Evolutionary conservation across 2,113 vertebrate genomes (phyloP), one percentile per base, ranked within the genome.

Genomic region (Hippoglossus stenolepis): DNA sequence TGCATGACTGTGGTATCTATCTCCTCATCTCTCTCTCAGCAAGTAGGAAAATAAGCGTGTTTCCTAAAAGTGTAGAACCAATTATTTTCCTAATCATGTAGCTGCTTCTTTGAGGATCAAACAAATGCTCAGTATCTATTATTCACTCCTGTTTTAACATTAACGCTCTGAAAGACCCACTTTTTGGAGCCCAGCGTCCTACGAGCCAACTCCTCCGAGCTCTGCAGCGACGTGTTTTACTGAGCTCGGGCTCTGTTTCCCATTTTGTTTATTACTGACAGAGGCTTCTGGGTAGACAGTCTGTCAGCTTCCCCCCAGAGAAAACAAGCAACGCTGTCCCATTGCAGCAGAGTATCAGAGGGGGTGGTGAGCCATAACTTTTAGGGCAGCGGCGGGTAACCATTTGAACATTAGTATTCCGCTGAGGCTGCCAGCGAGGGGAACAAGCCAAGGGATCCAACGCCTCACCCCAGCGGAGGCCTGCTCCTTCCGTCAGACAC

Each of bases 341-440:
- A 65, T 66, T 76, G 83, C 77, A 72, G 75, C 54, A 40, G 43
- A 59, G 43, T 26, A 49, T 65, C 43, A 26, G 63, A 49, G 56
- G 54, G 47, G 45, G 72, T 81, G 71, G 68, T 81, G 83, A 85
- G 81, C 81, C 80, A 72, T 86, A 88, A 91, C 87, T 86, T 90
- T 83, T 73, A 85, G 84, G 82, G 82, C 77, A 88, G 82, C 23
- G 61, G 73, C 24, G 71, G 80, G 87, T 87, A 85, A 89, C 84
- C 70, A 43, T 84, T 89, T 20, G n/a, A 78, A 78, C 82, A 92
- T 94, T 91, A 87, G 87, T 91, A 91, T 90, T 93, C 92, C 85
- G 65, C 64, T 67, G 92, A 87, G 87, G 84, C 68, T 78, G 73
- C 70, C 81, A 83, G 81, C 51, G 61, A 73, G 57, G 70, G 70